Base-by-base conservation (phyloP, 1,140 invertebrate species). In the Gryon sp. region DNA sequence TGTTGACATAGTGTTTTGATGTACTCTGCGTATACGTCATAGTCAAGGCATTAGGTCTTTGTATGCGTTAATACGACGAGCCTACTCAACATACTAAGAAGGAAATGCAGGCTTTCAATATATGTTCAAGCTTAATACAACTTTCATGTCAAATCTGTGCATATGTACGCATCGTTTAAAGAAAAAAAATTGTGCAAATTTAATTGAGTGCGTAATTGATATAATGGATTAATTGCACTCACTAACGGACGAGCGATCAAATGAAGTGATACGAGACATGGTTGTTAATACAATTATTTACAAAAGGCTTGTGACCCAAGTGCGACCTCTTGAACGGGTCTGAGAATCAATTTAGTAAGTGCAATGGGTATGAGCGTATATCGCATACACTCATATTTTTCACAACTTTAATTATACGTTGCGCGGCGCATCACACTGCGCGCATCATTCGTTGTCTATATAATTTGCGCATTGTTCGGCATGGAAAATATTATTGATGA, bases 191-290 rank as follows among this genome's bases (percentile, higher is more conserved):
- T n/a, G n/a, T 63, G 69, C 60, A 24, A 55, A 32, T 68, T 72
- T 84, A 80, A 84, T 80, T 79, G 82, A 78, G 77, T 65, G 52
- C 63, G 76, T 85, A 83, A 86, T 86, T 83, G 83, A 80, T 70
- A 80, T 84, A 86, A 87, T 87, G 81, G 80, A 86, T 76, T 86
- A 86, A 86, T 86, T 86, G 83, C 80, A 80, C 69, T 53, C 41
- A 57, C 76, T 72, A 76, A 60, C 60, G 60, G 57, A 69, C 68
- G 60, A 57, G 45, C 32, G 77, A 68, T 73, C 72, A 45, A 53
- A 60, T 68, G 43, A 73, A 78, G 69, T 69, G 65, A 73, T 62
- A 72, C 45, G 77, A n/a, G n/a, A 57, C 63, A 34, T 62, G 46
- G 65, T 76, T 75, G 80, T 80, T 86, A 84, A 86, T 85, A 81